Base-by-base conservation (phyloP, 2,888 invertebrate genomes). In the Keiferia lycopersicella region DNA sequence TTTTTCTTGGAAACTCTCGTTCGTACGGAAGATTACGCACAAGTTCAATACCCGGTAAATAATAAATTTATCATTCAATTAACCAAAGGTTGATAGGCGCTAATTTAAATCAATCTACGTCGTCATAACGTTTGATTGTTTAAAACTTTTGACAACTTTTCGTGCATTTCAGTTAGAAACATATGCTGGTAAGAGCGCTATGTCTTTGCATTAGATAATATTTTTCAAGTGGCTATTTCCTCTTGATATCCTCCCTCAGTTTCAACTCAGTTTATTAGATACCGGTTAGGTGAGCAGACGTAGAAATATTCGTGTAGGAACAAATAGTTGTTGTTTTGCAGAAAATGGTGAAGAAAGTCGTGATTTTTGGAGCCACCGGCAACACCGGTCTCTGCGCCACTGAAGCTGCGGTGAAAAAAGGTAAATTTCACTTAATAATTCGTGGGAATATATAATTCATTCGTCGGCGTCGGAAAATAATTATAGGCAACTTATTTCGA, bases 291-390 rank as follows among this genome's bases (percentile, higher is more conserved):
- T 34, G 38, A 39, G 41, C 38, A 53, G 51, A 22, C 20, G 22
- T 53, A 12, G 26, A 20, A 8, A 50, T 50, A 20, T 50, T 11
- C 11, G 50, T 50, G 50, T 10, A 50, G 22, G 12, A 22, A 22
- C 26, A 38, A 6, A 38, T 22, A 38, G 50, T 62, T 34, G 48
- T 64, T 64, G 30, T 62, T 75, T 64, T 69, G 69, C 73, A 78
- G 80, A 76, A 56, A 69, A 96, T 96, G 53, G 53, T 62, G 96
- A 94, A 94, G 83, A 95, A 94, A 84, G 92, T 97, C 72, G 95
- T 96, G 62, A 94, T 97, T 77, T 96, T 97, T 79, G 97, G 97
- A 66, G 94, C 95, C 14, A 96, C 96, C 71, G 97, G 96, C 63
- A 95, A 94, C 92, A 96, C 97, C 69, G 97, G 97, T 41, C 88